Evolutionary conservation across 2,797 vertebrate genomes (phyloP).

Genomic region (Mormyrops boulengeri): DNA sequence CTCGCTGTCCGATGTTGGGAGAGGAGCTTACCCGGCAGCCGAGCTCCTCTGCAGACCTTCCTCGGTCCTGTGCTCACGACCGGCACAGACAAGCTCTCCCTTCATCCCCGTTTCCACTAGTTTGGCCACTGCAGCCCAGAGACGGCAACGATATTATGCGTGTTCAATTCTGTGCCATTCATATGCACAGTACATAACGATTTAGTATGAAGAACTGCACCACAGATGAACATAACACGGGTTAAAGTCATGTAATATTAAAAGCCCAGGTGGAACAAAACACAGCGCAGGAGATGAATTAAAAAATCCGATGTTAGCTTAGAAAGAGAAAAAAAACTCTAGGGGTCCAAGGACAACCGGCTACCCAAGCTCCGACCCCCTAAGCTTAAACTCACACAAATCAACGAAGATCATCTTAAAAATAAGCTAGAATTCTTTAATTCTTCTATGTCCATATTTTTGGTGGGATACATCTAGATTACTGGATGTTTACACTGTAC

Average conservation of each 20-base stretch:
- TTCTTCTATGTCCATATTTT: not conserved
- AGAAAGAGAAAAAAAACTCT: not conserved
- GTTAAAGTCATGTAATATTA: not conserved
- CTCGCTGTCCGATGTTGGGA: constrained; percentile 46
- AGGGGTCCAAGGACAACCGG: not conserved
- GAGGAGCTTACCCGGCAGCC: constrained; percentile 18
- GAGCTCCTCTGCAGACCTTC: constrained; percentile 14
- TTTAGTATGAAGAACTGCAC: not conserved
- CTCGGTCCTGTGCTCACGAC: constrained; percentile 13
- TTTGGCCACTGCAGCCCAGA: not conserved
- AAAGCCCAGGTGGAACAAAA: not conserved
- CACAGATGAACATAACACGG: not conserved
- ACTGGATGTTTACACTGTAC: not conserved
- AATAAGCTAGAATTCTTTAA: not conserved
- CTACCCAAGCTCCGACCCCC: not conserved
- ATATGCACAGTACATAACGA: not conserved
- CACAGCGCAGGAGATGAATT: not conserved
- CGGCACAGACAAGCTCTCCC: not conserved
- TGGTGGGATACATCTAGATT: not conserved
- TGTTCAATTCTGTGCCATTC: not conserved
- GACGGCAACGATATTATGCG: not conserved
- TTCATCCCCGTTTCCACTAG: not conserved
- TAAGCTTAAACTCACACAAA: not conserved
- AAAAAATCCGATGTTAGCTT: not conserved
- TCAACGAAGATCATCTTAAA: not conserved